Evolutionary conservation across 2,113 vertebrate genomes (phyloP).

Genomic region (Tauraco erythrolophus): DNA sequence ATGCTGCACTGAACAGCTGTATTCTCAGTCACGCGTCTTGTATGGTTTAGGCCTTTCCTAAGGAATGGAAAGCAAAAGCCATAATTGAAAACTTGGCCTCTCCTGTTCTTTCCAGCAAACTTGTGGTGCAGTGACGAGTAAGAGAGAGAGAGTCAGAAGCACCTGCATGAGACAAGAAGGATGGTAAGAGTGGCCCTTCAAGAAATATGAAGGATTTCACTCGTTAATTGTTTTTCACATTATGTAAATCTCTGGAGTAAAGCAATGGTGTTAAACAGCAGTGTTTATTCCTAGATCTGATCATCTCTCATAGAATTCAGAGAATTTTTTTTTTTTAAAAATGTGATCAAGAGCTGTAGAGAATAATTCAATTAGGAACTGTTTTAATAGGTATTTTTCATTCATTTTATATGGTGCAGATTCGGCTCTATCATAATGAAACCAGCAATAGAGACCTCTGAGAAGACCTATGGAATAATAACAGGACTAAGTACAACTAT

Average conservation of each 20-base stretch:
- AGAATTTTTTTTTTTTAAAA: neutral
- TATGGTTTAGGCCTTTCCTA: neutral
- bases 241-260: neutral
- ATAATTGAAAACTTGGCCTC: neutral
- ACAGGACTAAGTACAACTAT: neutral
- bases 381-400: neutral
- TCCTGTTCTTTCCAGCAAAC: neutral
- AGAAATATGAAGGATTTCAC: neutral
- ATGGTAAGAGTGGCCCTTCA: neutral
- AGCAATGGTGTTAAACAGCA: neutral
- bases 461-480: neutral
- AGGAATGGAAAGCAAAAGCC: neutral
- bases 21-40: accelerated
- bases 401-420: neutral
- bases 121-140: neutral
- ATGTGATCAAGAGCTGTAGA: neutral
- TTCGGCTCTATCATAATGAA: neutral
- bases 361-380: neutral
- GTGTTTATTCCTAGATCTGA: neutral
- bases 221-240: neutral
- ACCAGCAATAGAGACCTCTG: neutral
- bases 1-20: neutral
- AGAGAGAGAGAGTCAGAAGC: neutral
- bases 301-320: neutral
- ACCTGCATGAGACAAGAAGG: neutral